These are phyloP conservation scores for Pachypanchax playfairii DNA, from an alignment of 2,113 vertebrate genomes.

Conservation along the genomic window DNA sequence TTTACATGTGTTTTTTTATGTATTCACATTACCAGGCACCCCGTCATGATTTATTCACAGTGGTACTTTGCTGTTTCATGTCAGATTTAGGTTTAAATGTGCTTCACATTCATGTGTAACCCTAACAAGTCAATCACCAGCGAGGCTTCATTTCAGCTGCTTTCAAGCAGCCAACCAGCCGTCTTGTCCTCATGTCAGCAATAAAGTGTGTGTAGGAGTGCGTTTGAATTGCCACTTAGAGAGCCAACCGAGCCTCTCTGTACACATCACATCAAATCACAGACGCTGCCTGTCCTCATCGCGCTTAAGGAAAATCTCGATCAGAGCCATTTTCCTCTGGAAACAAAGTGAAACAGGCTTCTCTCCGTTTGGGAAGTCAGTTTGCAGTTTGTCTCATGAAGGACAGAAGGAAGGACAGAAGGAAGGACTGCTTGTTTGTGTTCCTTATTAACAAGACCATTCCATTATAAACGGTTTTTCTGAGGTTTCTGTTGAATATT, in stretches of 20 bases:
- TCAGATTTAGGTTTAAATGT: neutral
- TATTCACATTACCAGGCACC: neutral
- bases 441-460: too few relatives aligned
- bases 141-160: slow-evolving; percentile 8
- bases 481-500: too few relatives aligned
- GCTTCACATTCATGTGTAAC: neutral
- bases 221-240: slow-evolving; percentile 32
- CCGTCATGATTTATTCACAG: neutral
- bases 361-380: neutral
- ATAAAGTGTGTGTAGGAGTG: slow-evolving; percentile 26
- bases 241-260: slow-evolving; percentile 24
- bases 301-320: slow-evolving; percentile 24
- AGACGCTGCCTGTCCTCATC: slow-evolving; percentile 31
- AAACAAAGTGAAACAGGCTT: neutral
- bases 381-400: neutral
- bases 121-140: neutral
- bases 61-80: neutral
- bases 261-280: slow-evolving; percentile 44
- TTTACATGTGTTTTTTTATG: neutral
- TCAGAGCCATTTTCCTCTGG: slow-evolving; percentile 22
- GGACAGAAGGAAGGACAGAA: too few relatives aligned
- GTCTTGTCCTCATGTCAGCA: slow-evolving; percentile 1
- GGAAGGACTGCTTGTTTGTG: too few relatives aligned
- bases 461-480: too few relatives aligned
- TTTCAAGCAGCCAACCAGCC: slow-evolving; percentile 4